Percentiles rank a stretch among this genome's conserved stretches.
Evolutionary conservation across 2,113 vertebrate genomes (phyloP).

Genomic region (Chiloscyllium plagiosum): DNA sequence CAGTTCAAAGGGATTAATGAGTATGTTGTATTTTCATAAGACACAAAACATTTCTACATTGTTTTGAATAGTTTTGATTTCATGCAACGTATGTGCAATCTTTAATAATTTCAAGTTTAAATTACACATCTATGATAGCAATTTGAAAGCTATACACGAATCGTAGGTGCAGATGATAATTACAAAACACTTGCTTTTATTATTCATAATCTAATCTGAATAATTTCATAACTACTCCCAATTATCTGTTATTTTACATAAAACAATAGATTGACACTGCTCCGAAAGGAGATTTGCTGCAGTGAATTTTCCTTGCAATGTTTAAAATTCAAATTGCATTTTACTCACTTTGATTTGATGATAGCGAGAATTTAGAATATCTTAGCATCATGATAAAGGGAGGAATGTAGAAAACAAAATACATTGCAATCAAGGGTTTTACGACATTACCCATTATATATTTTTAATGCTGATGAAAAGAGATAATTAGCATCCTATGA

Average conservation of each 20-base stretch:
- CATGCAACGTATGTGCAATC: neutral
- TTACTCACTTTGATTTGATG: constrained; percentile 6
- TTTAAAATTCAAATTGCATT: neutral
- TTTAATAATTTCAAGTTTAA: neutral
- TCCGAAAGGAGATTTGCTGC: neutral
- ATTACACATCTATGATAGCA: neutral
- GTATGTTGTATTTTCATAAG: neutral
- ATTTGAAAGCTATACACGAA: neutral
- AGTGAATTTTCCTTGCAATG: neutral
- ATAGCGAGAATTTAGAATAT: neutral
- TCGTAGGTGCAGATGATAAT: neutral
- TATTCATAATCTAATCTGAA: neutral
- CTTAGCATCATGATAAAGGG: neutral
- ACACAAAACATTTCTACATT: neutral
- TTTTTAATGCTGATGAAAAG: constrained; percentile 13
- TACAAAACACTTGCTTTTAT: neutral
- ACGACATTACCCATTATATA: too few relatives aligned
- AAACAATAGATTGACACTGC: neutral
- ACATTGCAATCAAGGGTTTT: neutral
- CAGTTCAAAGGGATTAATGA: neutral
- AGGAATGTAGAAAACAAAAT: neutral
- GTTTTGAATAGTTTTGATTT: neutral
- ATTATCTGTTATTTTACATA: neutral
- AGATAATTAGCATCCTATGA: constrained; percentile 25
- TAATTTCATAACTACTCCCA: neutral